Conservation (phyloP, 2,797 vertebrate species). For the Syngnathus acus region DNA sequence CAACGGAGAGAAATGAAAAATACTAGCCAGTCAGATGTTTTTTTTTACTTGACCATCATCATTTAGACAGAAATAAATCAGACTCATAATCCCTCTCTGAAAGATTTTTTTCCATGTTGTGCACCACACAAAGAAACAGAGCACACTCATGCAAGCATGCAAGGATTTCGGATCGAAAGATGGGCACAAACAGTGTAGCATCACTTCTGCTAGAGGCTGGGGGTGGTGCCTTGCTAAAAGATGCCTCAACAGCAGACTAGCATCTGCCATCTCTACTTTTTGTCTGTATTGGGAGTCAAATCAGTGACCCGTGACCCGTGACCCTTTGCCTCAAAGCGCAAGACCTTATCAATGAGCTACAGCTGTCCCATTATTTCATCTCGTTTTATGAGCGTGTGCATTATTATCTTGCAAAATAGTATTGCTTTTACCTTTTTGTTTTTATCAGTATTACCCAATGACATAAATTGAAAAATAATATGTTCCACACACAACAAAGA, state of each 20-base stretch:
- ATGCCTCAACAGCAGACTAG: background rate
- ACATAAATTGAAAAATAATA: too few relatives aligned
- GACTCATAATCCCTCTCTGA: background rate
- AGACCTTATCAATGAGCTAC: too few relatives aligned
- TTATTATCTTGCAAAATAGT: background rate
- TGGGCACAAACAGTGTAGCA: background rate
- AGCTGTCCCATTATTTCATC: too few relatives aligned
- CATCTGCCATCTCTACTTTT: too few relatives aligned
- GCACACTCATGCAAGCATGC: background rate
- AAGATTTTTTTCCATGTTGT: background rate
- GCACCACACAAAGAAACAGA: background rate
- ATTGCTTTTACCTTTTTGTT: background rate
- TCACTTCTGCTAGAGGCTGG: background rate
- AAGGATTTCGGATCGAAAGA: background rate
- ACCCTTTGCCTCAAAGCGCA: too few relatives aligned
- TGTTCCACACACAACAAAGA: too few relatives aligned
- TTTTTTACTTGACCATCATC: background rate
- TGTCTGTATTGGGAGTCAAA: too few relatives aligned
- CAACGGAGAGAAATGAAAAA: background rate
- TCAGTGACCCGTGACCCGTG: too few relatives aligned
- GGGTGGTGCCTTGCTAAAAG: background rate
- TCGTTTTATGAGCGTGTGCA: too few relatives aligned
- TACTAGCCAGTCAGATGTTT: background rate
- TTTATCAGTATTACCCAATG: too few relatives aligned
- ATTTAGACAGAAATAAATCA: background rate